Evolutionary conservation across 1,140 invertebrate genomes (phyloP).

Genomic region (Bombus affinis): DNA sequence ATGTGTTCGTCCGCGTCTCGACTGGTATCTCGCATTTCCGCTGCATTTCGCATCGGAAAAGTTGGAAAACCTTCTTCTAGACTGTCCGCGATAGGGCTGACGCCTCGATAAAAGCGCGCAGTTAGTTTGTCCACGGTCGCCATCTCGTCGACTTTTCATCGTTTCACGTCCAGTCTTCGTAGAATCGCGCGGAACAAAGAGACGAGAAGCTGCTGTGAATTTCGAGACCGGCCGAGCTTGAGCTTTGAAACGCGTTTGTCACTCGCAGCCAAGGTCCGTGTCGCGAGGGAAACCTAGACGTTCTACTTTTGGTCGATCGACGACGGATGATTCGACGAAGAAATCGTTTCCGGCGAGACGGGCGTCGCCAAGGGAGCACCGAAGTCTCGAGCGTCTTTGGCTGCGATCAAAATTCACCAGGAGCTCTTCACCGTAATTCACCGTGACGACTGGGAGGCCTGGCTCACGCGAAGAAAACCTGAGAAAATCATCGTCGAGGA

Average conservation of each 20-base stretch:
- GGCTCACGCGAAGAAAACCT: slow-evolving; percentile 28
- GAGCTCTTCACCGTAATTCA: slow-evolving; percentile 42
- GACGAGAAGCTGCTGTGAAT: background rate
- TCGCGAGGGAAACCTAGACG: background rate
- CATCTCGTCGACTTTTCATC: background rate
- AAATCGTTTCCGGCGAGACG: slow-evolving; percentile 3
- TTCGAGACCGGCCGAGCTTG: background rate
- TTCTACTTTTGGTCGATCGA: background rate
- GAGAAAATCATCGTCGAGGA: slow-evolving; percentile 59
- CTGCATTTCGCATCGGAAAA: background rate
- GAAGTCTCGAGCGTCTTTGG: background rate
- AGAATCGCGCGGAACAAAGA: background rate
- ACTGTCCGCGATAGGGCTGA: background rate
- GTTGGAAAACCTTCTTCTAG: background rate
- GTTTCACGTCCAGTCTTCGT: background rate
- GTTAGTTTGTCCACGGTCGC: background rate
- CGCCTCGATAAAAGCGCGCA: background rate
- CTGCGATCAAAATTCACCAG: slow-evolving; percentile 40
- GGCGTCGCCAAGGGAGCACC: background rate
- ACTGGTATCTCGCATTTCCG: background rate
- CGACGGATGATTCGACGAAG: background rate
- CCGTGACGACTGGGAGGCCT: slow-evolving; percentile 8
- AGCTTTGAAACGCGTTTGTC: background rate
- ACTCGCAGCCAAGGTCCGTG: background rate
- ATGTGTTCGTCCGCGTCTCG: too few species aligned